A percentile compares a stretch with the other conserved stretches of the same genome.
Evolutionary conservation across 1,140 invertebrate genomes (phyloP).

Genomic region (Matsumurasca onukii): DNA sequence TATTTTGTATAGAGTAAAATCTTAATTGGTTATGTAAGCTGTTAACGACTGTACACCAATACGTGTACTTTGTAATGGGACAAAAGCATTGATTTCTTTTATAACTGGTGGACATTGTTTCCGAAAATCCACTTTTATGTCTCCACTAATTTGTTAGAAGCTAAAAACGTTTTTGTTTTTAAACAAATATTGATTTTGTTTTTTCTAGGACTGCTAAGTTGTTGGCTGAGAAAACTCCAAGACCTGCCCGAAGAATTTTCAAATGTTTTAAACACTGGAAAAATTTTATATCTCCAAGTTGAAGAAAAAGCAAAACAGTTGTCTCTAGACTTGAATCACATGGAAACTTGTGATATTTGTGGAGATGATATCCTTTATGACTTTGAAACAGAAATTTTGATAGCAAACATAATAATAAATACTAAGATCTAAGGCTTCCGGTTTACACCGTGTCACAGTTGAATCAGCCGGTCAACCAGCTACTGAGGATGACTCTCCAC

Average conservation of each 20-base stretch:
- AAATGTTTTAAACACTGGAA: neutral
- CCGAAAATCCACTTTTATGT: too few relatives aligned
- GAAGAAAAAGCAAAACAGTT: neutral
- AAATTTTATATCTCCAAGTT: slow-evolving; percentile 23
- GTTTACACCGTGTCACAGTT: too few relatives aligned
- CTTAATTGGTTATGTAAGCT: neutral
- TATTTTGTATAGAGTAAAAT: neutral
- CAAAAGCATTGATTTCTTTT: too few relatives aligned
- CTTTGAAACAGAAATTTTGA: neutral
- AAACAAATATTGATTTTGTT: neutral
- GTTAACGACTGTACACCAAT: too few relatives aligned
- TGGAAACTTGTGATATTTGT: slow-evolving; percentile 31
- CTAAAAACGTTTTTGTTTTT: too few relatives aligned
- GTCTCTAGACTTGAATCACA: too few relatives aligned
- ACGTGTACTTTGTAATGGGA: too few relatives aligned
- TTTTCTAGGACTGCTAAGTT: slow-evolving; percentile 22
- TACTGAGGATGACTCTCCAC: too few relatives aligned
- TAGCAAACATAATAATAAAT: neutral
- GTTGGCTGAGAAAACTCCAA: slow-evolving; percentile 20
- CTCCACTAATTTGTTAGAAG: too few relatives aligned
- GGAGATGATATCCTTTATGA: slow-evolving; percentile 35
- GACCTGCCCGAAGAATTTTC: neutral
- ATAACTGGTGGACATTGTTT: too few relatives aligned
- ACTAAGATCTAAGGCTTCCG: too few relatives aligned
- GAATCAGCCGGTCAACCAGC: too few relatives aligned